phyloP scores from a whole-genome alignment of 2,113 vertebrate genomes.

The Tautogolabrus adspersus region DNA sequence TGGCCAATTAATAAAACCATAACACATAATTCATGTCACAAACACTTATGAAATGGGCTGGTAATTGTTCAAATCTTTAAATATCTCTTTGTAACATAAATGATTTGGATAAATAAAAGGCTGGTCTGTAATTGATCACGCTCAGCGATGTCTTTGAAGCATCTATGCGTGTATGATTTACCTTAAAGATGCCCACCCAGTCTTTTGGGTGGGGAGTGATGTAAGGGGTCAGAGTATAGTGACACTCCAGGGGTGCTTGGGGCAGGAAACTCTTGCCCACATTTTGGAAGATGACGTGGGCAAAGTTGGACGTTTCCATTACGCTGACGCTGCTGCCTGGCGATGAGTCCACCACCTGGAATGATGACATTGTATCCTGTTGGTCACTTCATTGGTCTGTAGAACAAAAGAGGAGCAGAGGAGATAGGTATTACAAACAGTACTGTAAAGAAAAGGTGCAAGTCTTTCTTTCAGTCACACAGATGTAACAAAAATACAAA shows the following conservation, averaged over 20 bases:
- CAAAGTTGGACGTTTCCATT: conserved; percentile 96
- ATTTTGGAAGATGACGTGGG: conserved; percentile 99
- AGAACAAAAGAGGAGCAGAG: conserved; percentile 5
- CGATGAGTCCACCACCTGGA: conserved; percentile 89
- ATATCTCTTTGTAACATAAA: conserved; percentile 10
- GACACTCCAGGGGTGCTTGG: conserved; percentile 93
- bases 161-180: conserved; percentile 64
- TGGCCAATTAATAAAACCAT: conserved; percentile 57
- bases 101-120: conserved; percentile 18
- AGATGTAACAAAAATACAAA: too few species aligned
- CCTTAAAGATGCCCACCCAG: conserved; percentile 99
- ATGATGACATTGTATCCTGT: conserved; percentile 88
- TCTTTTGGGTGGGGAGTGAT: conserved; percentile 95
- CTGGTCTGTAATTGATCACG: conserved; percentile 10
- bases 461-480: too few species aligned
- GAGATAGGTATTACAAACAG: background rate
- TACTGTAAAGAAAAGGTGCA: too few species aligned
- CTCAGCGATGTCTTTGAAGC: conserved; percentile 21
- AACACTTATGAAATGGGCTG: conserved; percentile 39
- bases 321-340: conserved; percentile 81
- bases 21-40: conserved; percentile 51
- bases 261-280: conserved; percentile 98
- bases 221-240: conserved; percentile 94
- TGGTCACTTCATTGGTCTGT: conserved; percentile 77
- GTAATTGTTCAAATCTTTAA: conserved; percentile 19